Evolutionary conservation across 2,797 vertebrate species (phyloP).

Genomic region (Decapterus maruadsi): DNA sequence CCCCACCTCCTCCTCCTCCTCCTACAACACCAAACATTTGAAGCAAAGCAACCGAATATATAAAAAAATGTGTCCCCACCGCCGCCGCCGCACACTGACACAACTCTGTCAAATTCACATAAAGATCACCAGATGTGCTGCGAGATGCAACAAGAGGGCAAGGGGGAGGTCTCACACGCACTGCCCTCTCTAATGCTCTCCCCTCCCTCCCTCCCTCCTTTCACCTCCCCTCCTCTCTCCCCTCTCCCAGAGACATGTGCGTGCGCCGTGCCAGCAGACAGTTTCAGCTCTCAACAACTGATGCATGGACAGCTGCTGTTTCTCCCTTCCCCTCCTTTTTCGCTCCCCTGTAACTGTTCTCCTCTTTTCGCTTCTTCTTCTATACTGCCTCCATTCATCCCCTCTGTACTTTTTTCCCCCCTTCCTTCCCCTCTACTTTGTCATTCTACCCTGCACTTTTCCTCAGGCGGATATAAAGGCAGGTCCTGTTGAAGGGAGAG

Average conservation of each 20-base stretch:
- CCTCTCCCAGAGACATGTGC: constrained; percentile 66
- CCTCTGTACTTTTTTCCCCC: constrained; percentile 31
- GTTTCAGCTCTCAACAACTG: constrained; percentile 60
- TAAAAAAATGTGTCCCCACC: constrained; percentile 17
- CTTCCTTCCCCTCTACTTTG: constrained; percentile 46
- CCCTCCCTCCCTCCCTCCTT: constrained; percentile 49
- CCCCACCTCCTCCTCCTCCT: background rate
- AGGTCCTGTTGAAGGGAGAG: constrained; percentile 65
- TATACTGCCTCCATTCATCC: constrained; percentile 60
- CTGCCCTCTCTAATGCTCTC: constrained; percentile 55
- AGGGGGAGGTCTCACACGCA: constrained; percentile 69
- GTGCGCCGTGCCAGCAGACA: constrained; percentile 63
- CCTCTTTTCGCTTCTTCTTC: constrained; percentile 41
- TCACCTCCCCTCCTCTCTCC: constrained; percentile 43
- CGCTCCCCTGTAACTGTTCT: constrained; percentile 43
- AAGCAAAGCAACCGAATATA: constrained; percentile 10
- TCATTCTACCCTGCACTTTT: constrained; percentile 65
- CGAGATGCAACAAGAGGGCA: constrained; percentile 54
- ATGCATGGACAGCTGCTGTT: constrained; percentile 68
- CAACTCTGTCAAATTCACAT: constrained; percentile 53
- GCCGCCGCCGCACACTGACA: constrained; percentile 20
- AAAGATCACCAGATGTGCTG: constrained; percentile 74
- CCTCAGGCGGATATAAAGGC: constrained; percentile 63
- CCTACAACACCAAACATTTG: constrained; percentile 26
- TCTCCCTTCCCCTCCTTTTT: constrained; percentile 46